Evolutionary conservation across 2,888 invertebrate species (phyloP).

Genomic region (Drosophila multiciliata): DNA sequence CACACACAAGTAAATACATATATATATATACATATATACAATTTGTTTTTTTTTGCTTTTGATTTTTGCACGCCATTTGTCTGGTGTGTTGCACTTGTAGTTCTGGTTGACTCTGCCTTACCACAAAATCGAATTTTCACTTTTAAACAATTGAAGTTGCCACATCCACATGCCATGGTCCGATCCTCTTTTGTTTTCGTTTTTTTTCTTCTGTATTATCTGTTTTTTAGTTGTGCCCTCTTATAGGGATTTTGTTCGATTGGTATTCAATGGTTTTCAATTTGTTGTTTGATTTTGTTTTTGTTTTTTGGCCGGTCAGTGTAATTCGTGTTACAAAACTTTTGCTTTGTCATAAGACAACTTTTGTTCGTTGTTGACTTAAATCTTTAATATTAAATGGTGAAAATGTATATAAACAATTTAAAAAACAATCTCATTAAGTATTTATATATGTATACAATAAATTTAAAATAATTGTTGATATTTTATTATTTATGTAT

Average conservation of each 20-base stretch:
- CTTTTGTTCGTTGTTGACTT: not conserved
- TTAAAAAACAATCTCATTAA: not conserved
- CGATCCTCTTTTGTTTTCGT: not conserved
- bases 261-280: conserved; percentile 62
- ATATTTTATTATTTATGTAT: conserved; percentile 9
- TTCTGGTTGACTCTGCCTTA: conserved; percentile 45
- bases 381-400: not conserved
- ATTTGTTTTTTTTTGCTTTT: conserved; percentile 36
- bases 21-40: not conserved
- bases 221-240: conserved; percentile 19
- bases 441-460: not conserved
- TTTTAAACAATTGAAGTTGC: conserved; percentile 80
- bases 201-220: not conserved
- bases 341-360: conserved; percentile 21
- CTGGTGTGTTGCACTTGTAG: conserved; percentile 29
- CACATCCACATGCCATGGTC: conserved; percentile 37
- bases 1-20: conserved; percentile 4
- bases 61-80: conserved; percentile 70
- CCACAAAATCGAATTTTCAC: conserved; percentile 83
- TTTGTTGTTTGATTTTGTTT: conserved; percentile 53
- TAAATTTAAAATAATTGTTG: conserved; percentile 6
- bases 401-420: not conserved
- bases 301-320: conserved; percentile 32
- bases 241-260: conserved; percentile 26
- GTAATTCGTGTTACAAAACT: conserved; percentile 46